These are phyloP conservation scores for Odontamblyopus rebecca DNA, from an alignment of 2,797 vertebrate species.

Conservation along the genomic window DNA sequence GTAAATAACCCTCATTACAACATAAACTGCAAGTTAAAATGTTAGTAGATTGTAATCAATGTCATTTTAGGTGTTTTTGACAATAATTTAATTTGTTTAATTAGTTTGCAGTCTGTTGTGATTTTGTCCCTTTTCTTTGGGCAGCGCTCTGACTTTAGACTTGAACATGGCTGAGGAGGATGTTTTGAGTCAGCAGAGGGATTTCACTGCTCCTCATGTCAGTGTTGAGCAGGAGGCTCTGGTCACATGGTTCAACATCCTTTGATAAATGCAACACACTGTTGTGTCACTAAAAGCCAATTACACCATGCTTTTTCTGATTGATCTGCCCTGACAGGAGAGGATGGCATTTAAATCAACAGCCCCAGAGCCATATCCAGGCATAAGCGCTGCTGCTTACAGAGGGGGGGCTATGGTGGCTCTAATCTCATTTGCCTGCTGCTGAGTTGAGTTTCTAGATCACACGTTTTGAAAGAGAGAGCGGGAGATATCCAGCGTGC, in stretches of 20 bases:
- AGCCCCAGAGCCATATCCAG: constrained; percentile 69
- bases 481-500: constrained; percentile 69
- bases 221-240: constrained; percentile 40
- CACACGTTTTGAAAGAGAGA: constrained; percentile 75
- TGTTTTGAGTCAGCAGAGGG: constrained; percentile 72
- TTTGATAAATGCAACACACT: constrained; percentile 75
- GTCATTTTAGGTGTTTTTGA: too few species aligned
- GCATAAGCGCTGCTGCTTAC: constrained; percentile 68
- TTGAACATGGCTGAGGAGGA: constrained; percentile 45
- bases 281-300: constrained; percentile 81
- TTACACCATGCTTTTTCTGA: constrained; percentile 78
- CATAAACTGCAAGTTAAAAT: too few species aligned
- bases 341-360: constrained; percentile 77
- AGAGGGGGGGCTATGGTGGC: constrained; percentile 71
- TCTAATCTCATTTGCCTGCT: constrained; percentile 84
- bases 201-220: constrained; percentile 49
- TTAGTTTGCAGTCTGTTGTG: constrained; percentile 68
- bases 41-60: too few species aligned
- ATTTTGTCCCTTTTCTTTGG: constrained; percentile 57
- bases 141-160: constrained; percentile 41
- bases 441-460: constrained; percentile 81
- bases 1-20: too few species aligned
- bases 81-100: constrained; percentile 35
- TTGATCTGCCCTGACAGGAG: constrained; percentile 78
- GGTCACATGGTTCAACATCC: constrained; percentile 72